Base-by-base conservation (phyloP, 2,797 vertebrate species). In the Cyprinodon diabolis region DNA sequence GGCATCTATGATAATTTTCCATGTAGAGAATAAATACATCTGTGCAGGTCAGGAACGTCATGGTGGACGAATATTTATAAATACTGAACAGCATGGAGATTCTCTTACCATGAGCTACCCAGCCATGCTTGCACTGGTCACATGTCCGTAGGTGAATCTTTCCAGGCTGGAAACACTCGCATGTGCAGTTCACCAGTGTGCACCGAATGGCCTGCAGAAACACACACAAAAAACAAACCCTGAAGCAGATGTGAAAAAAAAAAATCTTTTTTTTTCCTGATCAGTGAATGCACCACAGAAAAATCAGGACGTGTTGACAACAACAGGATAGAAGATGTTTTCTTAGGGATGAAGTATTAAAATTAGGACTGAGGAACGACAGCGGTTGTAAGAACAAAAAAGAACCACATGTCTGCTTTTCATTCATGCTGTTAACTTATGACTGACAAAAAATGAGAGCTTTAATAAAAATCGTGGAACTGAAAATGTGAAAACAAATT, bases 101-200 rank as follows among this genome's bases (percentile, higher is more conserved):
- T 15, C 56, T 69, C 95, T 97, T 92, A 99, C 97, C 97, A 52
- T 99, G 97, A 90, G 98, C 97, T 84, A 99, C 98, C 98, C 98
- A 99, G 92, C 98, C 98, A 88, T 99, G 98, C 94, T 99, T 99
- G 94, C 98, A 99, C 89, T 99, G 97, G 93, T 99, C 98, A 90
- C 98, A 99, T 90, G 97, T 99, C 87, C 98, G 95, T 90, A 99
- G 95, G 95, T 98, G 97, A 94, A 99, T 99, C 96, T 98, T 99
- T 81, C 98, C 98, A 0, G 98, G 98, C 91, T 98, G 98, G 95
- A 99, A 99, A 96, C 98, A 98, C 94, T 99, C 98, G 89, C 98
- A 99, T 4, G 97, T 97, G 96, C 98, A 99, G 95, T 99, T 99
- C 93, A 99, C 97, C 96, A 99, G 94, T 91, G 98, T 99, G 95